phyloP scores from a whole-genome alignment of 1,140 invertebrate species.

The Portunus trituberculatus region DNA sequence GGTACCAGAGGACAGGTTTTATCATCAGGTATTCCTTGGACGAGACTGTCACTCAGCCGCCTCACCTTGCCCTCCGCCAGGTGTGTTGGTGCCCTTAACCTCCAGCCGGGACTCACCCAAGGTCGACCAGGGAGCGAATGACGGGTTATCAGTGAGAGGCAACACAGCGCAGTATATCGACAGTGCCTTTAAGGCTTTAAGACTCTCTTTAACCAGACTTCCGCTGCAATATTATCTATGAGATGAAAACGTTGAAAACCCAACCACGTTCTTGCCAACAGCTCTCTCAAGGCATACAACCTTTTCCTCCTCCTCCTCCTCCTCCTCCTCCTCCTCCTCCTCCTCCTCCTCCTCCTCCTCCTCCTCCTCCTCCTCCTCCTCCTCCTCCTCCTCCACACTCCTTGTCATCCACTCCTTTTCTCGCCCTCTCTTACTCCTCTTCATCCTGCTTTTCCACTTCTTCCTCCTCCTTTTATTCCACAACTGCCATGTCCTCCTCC shows the following conservation, averaged over 20 bases:
- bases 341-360: neutral
- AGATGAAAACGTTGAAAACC: neutral
- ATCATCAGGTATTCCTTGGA: neutral
- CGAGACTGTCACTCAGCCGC: neutral
- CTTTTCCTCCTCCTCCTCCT: neutral
- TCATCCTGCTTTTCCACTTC: neutral
- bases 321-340: neutral
- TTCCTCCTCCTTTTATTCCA: neutral
- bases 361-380: neutral
- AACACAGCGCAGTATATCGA: neutral
- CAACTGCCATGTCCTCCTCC: neutral
- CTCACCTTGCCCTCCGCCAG: conserved; percentile 4
- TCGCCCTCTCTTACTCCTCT: neutral
- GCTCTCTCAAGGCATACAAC: neutral
- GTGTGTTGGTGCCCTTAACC: conserved; percentile 1
- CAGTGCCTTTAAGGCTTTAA: neutral
- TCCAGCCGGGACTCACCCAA: neutral
- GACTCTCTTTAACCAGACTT: conserved; percentile 10
- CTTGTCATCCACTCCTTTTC: neutral
- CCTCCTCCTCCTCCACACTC: neutral
- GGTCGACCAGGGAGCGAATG: neutral
- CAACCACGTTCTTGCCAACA: neutral
- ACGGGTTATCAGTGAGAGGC: neutral
- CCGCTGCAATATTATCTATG: neutral
- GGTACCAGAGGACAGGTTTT: neutral